These are phyloP conservation scores for Hypocryptadius cinnamomeus DNA, from an alignment of 2,113 vertebrate genomes.

Conservation along the genomic window DNA sequence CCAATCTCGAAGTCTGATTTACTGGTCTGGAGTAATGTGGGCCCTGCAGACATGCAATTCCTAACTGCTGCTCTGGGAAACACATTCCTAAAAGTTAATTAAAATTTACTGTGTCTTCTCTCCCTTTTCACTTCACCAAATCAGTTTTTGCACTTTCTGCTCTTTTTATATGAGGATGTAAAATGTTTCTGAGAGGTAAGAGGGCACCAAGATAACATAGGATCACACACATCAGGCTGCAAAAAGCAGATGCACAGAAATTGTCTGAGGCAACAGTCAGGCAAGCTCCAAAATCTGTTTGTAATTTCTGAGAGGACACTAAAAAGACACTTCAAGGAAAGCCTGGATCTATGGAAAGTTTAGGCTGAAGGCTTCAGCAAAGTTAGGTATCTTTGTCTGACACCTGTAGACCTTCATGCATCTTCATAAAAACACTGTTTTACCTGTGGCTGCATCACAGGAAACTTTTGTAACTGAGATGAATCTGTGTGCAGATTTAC, in stretches of 20 bases:
- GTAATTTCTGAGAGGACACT: neutral
- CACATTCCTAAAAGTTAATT: neutral
- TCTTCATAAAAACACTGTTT: neutral
- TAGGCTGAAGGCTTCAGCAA: neutral
- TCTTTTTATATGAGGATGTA: neutral
- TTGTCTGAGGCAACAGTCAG: neutral
- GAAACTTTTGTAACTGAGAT: neutral
- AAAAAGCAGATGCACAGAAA: slow-evolving; percentile 12
- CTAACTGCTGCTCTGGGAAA: neutral
- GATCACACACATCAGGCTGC: neutral
- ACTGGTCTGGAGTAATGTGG: neutral
- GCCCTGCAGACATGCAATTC: neutral
- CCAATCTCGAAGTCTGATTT: neutral
- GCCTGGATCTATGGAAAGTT: neutral
- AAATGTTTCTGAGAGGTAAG: neutral
- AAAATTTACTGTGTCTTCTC: neutral
- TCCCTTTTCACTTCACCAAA: neutral
- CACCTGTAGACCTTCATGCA: neutral
- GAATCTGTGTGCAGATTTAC: neutral
- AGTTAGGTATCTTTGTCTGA: neutral
- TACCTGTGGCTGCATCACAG: neutral
- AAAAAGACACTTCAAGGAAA: neutral
- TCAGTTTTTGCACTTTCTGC: neutral
- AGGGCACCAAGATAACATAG: neutral
- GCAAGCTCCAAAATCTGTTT: neutral